Conservation (phyloP, 2,888 invertebrate genomes). For the Micoletzkya japonica region DNA sequence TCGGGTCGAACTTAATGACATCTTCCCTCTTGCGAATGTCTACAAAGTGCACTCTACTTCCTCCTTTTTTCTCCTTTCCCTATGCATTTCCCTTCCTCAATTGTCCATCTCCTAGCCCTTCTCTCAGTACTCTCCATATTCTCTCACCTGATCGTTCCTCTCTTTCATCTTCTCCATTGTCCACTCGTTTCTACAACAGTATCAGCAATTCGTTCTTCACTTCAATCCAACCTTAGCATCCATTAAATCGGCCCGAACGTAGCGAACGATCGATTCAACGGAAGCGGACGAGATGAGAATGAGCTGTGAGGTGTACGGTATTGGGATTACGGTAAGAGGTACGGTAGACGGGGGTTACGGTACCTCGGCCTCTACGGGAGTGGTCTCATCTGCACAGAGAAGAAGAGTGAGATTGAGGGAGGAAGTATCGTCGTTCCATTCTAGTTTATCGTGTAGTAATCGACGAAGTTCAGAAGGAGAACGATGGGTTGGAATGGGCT, state of each 20-base stretch:
- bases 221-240: no score
- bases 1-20: slow-evolving; percentile 17
- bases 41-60: background rate
- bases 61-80: background rate
- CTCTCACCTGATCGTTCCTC: slow-evolving; percentile 4
- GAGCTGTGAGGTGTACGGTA: background rate
- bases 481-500: no score
- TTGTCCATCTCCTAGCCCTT: slow-evolving; percentile 1
- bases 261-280: slow-evolving; percentile 7
- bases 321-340: background rate
- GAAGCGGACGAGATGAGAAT: slow-evolving; percentile 13
- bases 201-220: no score
- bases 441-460: slow-evolving; percentile 23
- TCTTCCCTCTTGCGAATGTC: background rate
- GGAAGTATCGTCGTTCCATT: slow-evolving; percentile 23
- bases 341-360: background rate
- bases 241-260: slow-evolving; percentile 17
- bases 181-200: no score
- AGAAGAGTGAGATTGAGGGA: slow-evolving; percentile 15
- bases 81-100: background rate
- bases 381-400: slow-evolving; percentile 16
- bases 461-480: slow-evolving; percentile 20
- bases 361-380: slow-evolving; percentile 21
- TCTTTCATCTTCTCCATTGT: slow-evolving; percentile 15
- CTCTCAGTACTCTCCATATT: slow-evolving; percentile 1